Conservation (phyloP, 2,888 invertebrate species). For the Oscheius sp. region DNA sequence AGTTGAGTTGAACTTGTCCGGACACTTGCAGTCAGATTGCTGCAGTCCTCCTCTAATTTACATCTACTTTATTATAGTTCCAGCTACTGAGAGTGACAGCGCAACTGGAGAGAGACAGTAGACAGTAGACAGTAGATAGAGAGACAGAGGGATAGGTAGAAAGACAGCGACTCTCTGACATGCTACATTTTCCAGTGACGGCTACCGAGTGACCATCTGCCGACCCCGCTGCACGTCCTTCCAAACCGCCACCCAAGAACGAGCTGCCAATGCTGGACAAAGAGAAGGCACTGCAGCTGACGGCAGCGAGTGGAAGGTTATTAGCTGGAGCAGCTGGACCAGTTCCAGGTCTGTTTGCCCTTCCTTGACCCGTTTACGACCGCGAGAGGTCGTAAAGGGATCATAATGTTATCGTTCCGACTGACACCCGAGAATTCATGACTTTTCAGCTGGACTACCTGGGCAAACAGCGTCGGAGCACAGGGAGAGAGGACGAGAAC, state of each 20-base stretch:
- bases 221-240: slow-evolving; percentile 67
- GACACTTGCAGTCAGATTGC: too few species aligned
- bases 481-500: slow-evolving; percentile 20
- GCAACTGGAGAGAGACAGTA: too few species aligned
- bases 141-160: too few species aligned
- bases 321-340: slow-evolving; percentile 56
- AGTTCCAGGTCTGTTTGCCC: slow-evolving; percentile 33
- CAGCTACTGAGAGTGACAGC: too few species aligned
- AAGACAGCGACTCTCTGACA: too few species aligned
- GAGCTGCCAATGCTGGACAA: background rate
- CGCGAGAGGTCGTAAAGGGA: background rate
- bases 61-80: too few species aligned
- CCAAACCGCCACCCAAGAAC: slow-evolving; percentile 35
- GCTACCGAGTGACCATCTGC: slow-evolving; percentile 72
- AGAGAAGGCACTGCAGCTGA: slow-evolving; percentile 28
- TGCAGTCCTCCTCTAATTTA: too few species aligned
- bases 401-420: background rate
- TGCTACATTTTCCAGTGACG: slow-evolving; percentile 62
- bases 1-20: too few species aligned
- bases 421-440: background rate
- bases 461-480: slow-evolving; percentile 47
- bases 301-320: slow-evolving; percentile 56
- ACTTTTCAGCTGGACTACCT: slow-evolving; percentile 50
- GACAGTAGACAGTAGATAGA: too few species aligned
- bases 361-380: background rate